Evolutionary conservation across 2,113 vertebrate species (phyloP), one percentile per base, ranked within the genome.

Genomic region (Bufo bufo): DNA sequence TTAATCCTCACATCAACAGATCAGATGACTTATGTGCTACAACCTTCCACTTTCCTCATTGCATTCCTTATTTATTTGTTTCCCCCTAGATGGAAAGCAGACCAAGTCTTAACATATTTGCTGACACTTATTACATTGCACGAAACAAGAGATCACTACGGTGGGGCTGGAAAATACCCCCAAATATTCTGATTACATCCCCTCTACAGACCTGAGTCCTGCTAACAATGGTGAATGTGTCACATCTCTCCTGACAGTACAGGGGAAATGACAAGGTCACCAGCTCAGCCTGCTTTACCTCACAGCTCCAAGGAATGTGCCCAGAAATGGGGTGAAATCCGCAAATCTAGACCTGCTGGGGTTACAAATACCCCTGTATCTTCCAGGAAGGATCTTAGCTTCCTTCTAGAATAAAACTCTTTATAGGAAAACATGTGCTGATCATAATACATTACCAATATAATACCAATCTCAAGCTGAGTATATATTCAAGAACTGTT

Each of bases 1-100:
- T 77, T 77, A 88, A 84, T 88, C 87, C 81, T 88, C 87, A 77
- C 77, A 88, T 77, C 71, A 84, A 77, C 87, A 88, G 72, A 84
- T 88, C 72, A 56, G 20, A 49, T 88, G 56, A 88, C 81, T 77
- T 72, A 77, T 88, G 77, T 88, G 86, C 58, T 88, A 66, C 87
- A 88, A 84, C 71, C 72, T 19, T 84, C 59, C 58, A 82, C 81
- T 77, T 84, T 77, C 63, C 59, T 58, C 87, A 63, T 54, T 65
- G 56, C 77, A 77, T 43, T 56, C 65, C 45, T 49, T 52, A 77
- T 86, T 65, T 77, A 74, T 74, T 74, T 47, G 49, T 74, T 63
- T 54, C 59, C 14, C 43, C 45, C 14, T 50, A 2, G 58, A 85
- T 85, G 71, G 52, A 85, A 75, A 77, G 54, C 56, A 86, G 75